These are phyloP conservation scores for Boulengeromyrus knoepffleri DNA, from an alignment of 2,113 vertebrate genomes.

Conservation along the genomic window DNA sequence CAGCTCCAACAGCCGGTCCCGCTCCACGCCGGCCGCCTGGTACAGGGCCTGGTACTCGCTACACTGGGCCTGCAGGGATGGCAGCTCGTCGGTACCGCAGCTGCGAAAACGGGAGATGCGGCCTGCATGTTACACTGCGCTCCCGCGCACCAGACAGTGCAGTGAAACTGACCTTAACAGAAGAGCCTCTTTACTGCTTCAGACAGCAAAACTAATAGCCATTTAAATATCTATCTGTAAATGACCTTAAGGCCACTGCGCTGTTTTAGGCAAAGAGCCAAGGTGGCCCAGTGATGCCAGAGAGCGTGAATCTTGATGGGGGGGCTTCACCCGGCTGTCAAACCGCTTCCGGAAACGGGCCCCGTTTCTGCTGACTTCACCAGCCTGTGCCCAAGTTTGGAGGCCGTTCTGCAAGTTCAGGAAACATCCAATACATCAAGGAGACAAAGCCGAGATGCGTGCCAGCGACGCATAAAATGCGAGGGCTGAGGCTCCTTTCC, in stretches of 20 bases:
- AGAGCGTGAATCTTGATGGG: background rate
- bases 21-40: slow-evolving; percentile 63
- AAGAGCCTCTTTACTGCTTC: background rate
- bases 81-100: slow-evolving; percentile 34
- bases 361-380: slow-evolving; percentile 55
- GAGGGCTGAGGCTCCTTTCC: background rate
- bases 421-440: background rate
- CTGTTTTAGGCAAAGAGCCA: background rate
- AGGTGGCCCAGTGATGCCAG: background rate
- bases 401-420: slow-evolving; percentile 50
- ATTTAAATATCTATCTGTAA: background rate
- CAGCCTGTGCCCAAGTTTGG: slow-evolving; percentile 68
- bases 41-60: slow-evolving; percentile 57
- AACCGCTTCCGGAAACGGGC: slow-evolving; percentile 30
- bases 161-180: background rate
- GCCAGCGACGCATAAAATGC: background rate
- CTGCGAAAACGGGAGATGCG: slow-evolving; percentile 20
- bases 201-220: background rate
- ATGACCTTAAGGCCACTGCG: background rate
- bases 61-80: slow-evolving; percentile 49
- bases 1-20: slow-evolving; percentile 61
- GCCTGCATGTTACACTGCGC: background rate
- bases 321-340: slow-evolving; percentile 42
- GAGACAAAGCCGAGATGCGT: background rate
- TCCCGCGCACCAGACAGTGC: background rate